These are phyloP conservation scores for Meliscaeva auricollis DNA, from an alignment of 2,888 invertebrate species.

Conservation along the genomic window DNA sequence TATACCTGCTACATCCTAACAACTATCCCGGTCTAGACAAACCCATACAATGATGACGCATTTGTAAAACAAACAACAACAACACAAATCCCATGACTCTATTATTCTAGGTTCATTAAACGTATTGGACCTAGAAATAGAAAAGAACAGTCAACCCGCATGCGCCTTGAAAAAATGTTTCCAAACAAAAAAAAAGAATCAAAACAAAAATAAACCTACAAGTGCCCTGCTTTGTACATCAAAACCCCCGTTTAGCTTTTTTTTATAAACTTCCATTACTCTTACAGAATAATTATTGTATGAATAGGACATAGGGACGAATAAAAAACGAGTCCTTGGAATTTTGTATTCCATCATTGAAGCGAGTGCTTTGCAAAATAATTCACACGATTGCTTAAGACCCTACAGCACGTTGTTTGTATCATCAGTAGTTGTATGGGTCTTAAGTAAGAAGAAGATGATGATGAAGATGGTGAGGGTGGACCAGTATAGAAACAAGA, in stretches of 20 bases:
- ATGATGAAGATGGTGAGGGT: slow-evolving; percentile 59
- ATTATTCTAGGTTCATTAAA: slow-evolving; percentile 40
- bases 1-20: slow-evolving; percentile 10
- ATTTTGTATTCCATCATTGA: slow-evolving; percentile 66
- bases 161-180: slow-evolving; percentile 15
- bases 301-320: neutral
- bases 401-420: slow-evolving; percentile 53
- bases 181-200: neutral
- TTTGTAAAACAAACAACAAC: neutral
- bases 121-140: slow-evolving; percentile 56
- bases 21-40: slow-evolving; percentile 47
- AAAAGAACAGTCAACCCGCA: slow-evolving; percentile 40
- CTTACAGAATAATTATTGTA: neutral
- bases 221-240: slow-evolving; percentile 9
- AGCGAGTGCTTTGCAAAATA: slow-evolving; percentile 71
- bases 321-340: slow-evolving; percentile 58
- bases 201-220: neutral
- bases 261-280: slow-evolving; percentile 10
- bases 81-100: slow-evolving; percentile 20
- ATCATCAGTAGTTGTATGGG: neutral
- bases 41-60: slow-evolving; percentile 63
- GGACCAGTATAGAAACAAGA: slow-evolving; percentile 47
- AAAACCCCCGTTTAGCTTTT: slow-evolving; percentile 17
- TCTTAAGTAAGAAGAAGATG: slow-evolving; percentile 13
- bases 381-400: slow-evolving; percentile 71